A percentile compares a stretch with the other conserved stretches of the same genome.
phyloP scores from a whole-genome alignment of 2,797 vertebrate species.

The Anolis apletophallus region DNA sequence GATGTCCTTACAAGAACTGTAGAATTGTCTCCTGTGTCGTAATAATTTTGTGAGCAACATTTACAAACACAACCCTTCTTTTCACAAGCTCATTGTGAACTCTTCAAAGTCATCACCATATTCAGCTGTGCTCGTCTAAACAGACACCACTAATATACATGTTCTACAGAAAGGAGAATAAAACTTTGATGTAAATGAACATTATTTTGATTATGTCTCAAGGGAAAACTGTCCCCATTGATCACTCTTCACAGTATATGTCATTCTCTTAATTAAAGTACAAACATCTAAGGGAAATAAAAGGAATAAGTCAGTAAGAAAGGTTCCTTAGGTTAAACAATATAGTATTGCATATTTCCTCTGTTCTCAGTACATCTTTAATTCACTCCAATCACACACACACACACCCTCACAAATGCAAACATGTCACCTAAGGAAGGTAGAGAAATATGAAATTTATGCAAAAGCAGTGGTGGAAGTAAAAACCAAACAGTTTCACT shows the following conservation, averaged over 20 bases:
- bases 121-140: neutral
- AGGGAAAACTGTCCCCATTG: neutral
- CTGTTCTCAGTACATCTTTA: neutral
- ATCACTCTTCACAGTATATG: neutral
- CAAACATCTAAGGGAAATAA: neutral
- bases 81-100: neutral
- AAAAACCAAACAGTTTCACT: neutral
- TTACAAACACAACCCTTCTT: neutral
- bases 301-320: neutral
- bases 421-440: neutral
- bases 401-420: neutral
- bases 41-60: neutral
- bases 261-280: neutral
- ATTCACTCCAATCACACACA: neutral
- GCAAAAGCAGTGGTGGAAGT: too few relatives aligned
- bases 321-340: neutral
- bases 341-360: neutral
- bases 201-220: neutral
- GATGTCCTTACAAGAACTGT: neutral
- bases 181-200: neutral
- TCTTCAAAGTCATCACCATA: neutral
- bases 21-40: neutral
- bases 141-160: too few relatives aligned
- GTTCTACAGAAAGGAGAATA: neutral
- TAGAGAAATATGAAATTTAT: neutral